A percentile compares a stretch with the other conserved stretches of the same genome.
Evolutionary conservation across 2,113 vertebrate species (phyloP).

Genomic region (Seriola dumerili): DNA sequence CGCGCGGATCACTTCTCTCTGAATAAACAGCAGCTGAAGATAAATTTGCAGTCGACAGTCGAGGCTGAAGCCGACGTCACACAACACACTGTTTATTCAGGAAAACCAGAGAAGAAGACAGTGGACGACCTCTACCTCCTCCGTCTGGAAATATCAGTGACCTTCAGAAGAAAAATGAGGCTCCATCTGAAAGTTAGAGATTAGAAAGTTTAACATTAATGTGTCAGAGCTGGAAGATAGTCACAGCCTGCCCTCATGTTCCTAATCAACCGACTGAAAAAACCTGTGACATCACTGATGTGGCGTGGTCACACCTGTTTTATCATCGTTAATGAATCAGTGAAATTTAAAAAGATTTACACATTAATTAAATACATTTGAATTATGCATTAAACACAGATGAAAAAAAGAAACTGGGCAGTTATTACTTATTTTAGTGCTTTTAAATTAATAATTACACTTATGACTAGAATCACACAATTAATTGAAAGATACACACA

Average conservation of each 20-base stretch:
- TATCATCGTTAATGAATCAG: too few relatives aligned
- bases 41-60: slow-evolving; percentile 5
- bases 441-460: too few relatives aligned
- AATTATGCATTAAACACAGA: too few relatives aligned
- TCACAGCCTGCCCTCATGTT: not conserved
- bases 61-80: slow-evolving; percentile 42
- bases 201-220: not conserved
- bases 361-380: too few relatives aligned
- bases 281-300: not conserved
- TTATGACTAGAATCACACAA: too few relatives aligned
- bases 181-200: not conserved
- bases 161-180: slow-evolving; percentile 35
- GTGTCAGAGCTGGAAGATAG: not conserved
- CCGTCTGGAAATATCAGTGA: not conserved
- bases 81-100: slow-evolving; percentile 32
- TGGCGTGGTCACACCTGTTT: not conserved
- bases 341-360: too few relatives aligned
- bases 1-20: not conserved
- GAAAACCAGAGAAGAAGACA: slow-evolving; percentile 22
- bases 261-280: too few relatives aligned
- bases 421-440: too few relatives aligned
- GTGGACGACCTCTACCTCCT: not conserved
- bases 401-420: too few relatives aligned
- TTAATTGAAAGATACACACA: too few relatives aligned
- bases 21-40: slow-evolving; percentile 17